These are phyloP conservation scores for Allygus modestus DNA, from an alignment of 2,888 invertebrate genomes.

Conservation along the genomic window DNA sequence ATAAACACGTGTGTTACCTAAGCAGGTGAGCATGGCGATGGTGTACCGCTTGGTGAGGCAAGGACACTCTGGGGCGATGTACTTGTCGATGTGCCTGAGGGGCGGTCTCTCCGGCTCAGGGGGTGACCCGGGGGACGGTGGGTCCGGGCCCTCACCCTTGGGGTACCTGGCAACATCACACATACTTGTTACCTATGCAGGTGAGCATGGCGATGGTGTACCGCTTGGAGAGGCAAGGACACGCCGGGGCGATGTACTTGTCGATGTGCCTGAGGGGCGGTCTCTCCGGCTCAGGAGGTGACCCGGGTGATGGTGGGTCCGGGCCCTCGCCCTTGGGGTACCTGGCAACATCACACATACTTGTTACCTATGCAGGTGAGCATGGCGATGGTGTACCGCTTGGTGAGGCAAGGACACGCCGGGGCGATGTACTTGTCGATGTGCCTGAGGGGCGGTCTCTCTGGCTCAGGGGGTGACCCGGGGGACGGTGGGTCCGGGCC, in stretches of 20 bases:
- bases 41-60: constrained; percentile 93
- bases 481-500: constrained; percentile 65
- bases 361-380: no score
- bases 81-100: constrained; percentile 91
- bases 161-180: constrained; percentile 43
- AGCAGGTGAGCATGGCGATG: constrained; percentile 89
- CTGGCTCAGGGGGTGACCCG: constrained; percentile 86
- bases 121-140: constrained; percentile 78
- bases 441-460: constrained; percentile 89
- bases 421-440: constrained; percentile 93
- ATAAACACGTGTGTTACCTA: constrained; percentile 77
- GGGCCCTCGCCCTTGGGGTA: constrained; percentile 64
- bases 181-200: constrained; percentile 86
- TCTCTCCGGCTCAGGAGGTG: constrained; percentile 87
- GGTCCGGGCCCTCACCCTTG: constrained; percentile 63
- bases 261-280: constrained; percentile 92
- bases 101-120: constrained; percentile 91
- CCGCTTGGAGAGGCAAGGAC: constrained; percentile 91
- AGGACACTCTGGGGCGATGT: constrained; percentile 91
- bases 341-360: constrained; percentile 44
- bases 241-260: constrained; percentile 91
- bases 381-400: constrained; percentile 89
- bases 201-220: constrained; percentile 93
- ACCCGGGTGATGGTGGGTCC: constrained; percentile 74
- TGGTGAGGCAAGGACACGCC: constrained; percentile 91